A percentile compares a stretch with the other conserved stretches of the same genome.
phyloP scores from a whole-genome alignment of 2,797 vertebrate genomes.

The Typhlichthys eigenmanni region DNA sequence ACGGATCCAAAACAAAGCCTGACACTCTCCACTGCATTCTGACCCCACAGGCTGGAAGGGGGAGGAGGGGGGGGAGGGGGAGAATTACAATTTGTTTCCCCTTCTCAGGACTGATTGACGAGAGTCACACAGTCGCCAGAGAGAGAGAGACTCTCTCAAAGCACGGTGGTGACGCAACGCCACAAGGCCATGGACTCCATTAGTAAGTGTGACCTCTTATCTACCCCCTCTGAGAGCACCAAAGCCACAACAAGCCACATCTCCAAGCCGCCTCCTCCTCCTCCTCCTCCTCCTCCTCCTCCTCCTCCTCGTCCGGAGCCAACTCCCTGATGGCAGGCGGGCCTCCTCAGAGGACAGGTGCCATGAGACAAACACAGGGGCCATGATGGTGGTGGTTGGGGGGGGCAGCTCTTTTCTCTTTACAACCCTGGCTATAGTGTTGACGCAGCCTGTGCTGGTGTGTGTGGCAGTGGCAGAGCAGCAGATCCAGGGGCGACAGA shows the following conservation, averaged over 20 bases:
- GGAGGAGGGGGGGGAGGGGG: constrained; percentile 16
- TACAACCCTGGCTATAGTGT: constrained; percentile 27
- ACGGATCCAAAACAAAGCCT: constrained; percentile 64
- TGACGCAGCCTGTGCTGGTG: constrained; percentile 27
- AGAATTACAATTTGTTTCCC: neutral
- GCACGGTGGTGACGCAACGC: constrained; percentile 33
- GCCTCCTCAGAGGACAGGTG: constrained; percentile 8
- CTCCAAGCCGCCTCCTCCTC: constrained; percentile 7
- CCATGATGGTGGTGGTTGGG: constrained; percentile 11
- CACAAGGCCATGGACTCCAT: constrained; percentile 17
- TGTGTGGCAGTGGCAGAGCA: constrained; percentile 20
- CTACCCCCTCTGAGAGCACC: constrained; percentile 15
- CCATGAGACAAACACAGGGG: constrained; percentile 23
- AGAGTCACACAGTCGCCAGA: neutral
- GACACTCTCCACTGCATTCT: constrained; percentile 45
- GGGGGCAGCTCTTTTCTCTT: constrained; percentile 36
- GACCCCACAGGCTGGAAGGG: constrained; percentile 44
- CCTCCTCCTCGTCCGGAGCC: constrained; percentile 1
- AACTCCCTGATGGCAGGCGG: constrained; percentile 13
- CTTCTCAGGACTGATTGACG: too few relatives aligned
- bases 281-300: neutral
- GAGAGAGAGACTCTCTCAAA: neutral
- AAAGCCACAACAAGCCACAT: constrained; percentile 3
- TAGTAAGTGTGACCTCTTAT: constrained; percentile 12
- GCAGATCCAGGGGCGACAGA: constrained; percentile 63